Conservation (phyloP, 2,113 vertebrate genomes). For the Trinectes maculatus region DNA sequence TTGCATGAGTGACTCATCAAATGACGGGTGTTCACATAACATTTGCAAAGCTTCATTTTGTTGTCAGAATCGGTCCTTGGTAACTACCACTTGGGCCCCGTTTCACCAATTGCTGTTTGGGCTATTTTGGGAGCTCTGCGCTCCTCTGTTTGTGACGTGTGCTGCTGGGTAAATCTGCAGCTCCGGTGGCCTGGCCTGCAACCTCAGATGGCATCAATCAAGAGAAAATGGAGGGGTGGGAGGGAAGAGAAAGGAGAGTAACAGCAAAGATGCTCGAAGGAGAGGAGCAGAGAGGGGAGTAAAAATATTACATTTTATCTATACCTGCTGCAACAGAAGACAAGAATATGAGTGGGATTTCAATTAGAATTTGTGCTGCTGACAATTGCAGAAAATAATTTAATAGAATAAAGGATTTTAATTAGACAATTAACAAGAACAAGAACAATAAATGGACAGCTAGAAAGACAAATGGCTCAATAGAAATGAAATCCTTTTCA, state of each 20-base stretch:
- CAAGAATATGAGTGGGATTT: not conserved
- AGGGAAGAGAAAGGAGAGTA: slow-evolving; percentile 18
- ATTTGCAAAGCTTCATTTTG: slow-evolving; percentile 51
- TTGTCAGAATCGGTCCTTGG: slow-evolving; percentile 57
- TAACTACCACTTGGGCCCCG: slow-evolving; percentile 63
- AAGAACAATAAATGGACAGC: no score
- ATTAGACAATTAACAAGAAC: no score
- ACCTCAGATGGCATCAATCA: slow-evolving; percentile 69
- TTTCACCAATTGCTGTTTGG: slow-evolving; percentile 68
- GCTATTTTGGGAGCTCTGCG: slow-evolving; percentile 75
- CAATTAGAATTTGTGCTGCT: not conserved
- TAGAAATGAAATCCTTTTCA: no score
- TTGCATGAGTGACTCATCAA: slow-evolving; percentile 33
- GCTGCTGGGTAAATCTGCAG: slow-evolving; percentile 81
- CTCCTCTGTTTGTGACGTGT: slow-evolving; percentile 76
- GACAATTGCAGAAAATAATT: not conserved
- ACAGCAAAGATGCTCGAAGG: slow-evolving; percentile 11
- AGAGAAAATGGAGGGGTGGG: slow-evolving; percentile 20
- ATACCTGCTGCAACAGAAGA: not conserved
- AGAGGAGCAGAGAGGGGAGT: slow-evolving; percentile 2
- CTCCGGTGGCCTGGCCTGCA: slow-evolving; percentile 61
- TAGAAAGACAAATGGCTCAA: no score
- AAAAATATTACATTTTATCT: slow-evolving; percentile 6
- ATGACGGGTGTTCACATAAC: slow-evolving; percentile 30
- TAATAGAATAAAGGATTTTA: not conserved